Evolutionary conservation across 1,140 invertebrate species (phyloP).

Genomic region (Hyles vespertilio): DNA sequence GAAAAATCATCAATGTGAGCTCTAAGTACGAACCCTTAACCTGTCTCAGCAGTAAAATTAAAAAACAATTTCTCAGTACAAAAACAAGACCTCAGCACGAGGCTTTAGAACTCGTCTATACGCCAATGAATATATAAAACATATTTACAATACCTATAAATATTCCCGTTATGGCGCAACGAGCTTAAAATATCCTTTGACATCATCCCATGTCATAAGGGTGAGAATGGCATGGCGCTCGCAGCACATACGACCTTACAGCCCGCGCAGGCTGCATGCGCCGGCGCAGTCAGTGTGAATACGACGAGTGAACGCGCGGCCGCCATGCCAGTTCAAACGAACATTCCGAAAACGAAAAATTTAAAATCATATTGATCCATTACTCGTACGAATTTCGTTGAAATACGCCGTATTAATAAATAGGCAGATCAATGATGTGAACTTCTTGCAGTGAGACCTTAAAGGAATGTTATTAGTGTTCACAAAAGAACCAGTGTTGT

Average conservation of each 20-base stretch:
- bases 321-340: slow-evolving; percentile 61
- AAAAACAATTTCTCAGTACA: too few species aligned
- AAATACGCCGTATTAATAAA: slow-evolving; percentile 22
- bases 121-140: too few species aligned
- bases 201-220: slow-evolving; percentile 36
- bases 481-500: slow-evolving; percentile 48
- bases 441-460: slow-evolving; percentile 34
- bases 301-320: slow-evolving; percentile 49
- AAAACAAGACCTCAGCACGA: too few species aligned
- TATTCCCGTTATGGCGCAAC: slow-evolving; percentile 45
- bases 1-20: too few species aligned
- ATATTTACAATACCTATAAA: neutral
- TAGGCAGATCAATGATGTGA: slow-evolving; percentile 57
- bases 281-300: slow-evolving; percentile 43
- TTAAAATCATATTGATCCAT: slow-evolving; percentile 7
- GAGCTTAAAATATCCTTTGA: slow-evolving; percentile 48
- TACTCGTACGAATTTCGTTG: slow-evolving; percentile 22
- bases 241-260: slow-evolving; percentile 42
- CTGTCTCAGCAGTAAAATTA: too few species aligned
- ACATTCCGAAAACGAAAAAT: slow-evolving; percentile 43
- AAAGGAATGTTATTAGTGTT: slow-evolving; percentile 56
- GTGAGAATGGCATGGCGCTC: slow-evolving; percentile 29
- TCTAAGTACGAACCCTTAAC: too few species aligned
- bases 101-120: too few species aligned
- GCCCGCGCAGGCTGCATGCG: slow-evolving; percentile 26